phyloP scores from a whole-genome alignment of 2,888 invertebrate genomes.

The Dexiosoma caninum region DNA sequence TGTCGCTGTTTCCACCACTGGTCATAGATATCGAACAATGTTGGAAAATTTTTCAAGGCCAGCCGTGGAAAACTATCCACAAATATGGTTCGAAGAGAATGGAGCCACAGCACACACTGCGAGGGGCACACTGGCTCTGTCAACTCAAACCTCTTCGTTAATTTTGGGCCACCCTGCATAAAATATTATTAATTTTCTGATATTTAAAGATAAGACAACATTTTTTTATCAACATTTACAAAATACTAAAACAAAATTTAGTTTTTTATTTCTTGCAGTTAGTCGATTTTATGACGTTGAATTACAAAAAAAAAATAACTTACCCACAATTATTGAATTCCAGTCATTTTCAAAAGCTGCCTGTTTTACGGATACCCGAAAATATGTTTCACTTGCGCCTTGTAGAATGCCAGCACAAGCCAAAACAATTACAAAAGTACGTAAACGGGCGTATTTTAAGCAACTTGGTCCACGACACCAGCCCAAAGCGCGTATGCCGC shows the following conservation, averaged over 20 bases:
- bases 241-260: not conserved
- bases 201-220: conserved; percentile 38
- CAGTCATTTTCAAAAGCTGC: conserved; percentile 78
- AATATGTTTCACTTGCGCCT: conserved; percentile 78
- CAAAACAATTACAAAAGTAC: conserved; percentile 78
- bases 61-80: no score
- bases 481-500: conserved; percentile 78
- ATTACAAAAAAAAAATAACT: no score
- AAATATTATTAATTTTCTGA: not conserved
- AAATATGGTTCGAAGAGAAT: no score
- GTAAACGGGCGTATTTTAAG: conserved; percentile 78
- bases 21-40: no score
- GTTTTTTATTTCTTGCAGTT: not conserved
- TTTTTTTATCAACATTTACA: conserved; percentile 42
- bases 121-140: no score
- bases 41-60: no score
- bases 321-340: conserved; percentile 78
- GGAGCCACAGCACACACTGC: no score
- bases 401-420: conserved; percentile 76
- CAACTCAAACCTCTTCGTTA: no score
- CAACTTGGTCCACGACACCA: conserved; percentile 78
- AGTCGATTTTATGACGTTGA: not conserved
- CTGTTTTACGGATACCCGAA: conserved; percentile 79
- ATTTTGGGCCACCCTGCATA: no score
- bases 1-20: no score